Percentiles rank a stretch among this genome's conserved stretches.
phyloP scores from a whole-genome alignment of 2,888 invertebrate genomes.

The Drosophila gaucha region DNA sequence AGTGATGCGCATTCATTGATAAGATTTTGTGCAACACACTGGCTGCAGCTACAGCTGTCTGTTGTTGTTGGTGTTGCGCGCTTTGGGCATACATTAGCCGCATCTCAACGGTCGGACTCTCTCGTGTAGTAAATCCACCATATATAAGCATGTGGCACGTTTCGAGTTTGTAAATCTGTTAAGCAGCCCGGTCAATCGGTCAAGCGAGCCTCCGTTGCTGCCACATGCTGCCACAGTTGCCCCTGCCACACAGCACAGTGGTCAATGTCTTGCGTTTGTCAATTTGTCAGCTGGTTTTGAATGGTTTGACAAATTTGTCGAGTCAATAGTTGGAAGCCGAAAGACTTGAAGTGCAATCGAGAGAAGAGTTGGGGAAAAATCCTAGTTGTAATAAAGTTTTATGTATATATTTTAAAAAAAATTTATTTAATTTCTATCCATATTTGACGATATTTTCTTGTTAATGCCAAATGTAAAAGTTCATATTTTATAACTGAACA shows the following conservation, averaged over 20 bases:
- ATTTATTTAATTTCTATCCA: no score
- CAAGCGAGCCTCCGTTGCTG: constrained; percentile 28
- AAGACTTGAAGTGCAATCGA: neutral
- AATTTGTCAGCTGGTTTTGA: constrained; percentile 39
- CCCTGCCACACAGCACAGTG: constrained; percentile 19
- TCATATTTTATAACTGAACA: no score
- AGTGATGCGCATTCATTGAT: constrained; percentile 80
- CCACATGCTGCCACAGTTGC: neutral
- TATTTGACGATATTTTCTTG: no score
- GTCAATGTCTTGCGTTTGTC: constrained; percentile 52
- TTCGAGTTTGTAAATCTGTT: constrained; percentile 63
- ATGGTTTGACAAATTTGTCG: constrained; percentile 26
- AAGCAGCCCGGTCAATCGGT: constrained; percentile 59
- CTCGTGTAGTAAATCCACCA: constrained; percentile 61
- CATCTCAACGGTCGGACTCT: constrained; percentile 6
- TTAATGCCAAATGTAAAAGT: no score
- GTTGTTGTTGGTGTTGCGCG: constrained; percentile 37
- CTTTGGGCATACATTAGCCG: constrained; percentile 75
- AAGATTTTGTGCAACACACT: constrained; percentile 71
- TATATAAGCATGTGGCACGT: constrained; percentile 70
- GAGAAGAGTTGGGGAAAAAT: neutral
- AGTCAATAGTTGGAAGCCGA: constrained; percentile 8
- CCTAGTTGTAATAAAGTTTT: neutral
- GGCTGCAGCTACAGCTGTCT: constrained; percentile 10
- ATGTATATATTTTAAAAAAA: no score